phyloP scores from a whole-genome alignment of 2,797 vertebrate species.

The Otolemur crassicaudatus region DNA sequence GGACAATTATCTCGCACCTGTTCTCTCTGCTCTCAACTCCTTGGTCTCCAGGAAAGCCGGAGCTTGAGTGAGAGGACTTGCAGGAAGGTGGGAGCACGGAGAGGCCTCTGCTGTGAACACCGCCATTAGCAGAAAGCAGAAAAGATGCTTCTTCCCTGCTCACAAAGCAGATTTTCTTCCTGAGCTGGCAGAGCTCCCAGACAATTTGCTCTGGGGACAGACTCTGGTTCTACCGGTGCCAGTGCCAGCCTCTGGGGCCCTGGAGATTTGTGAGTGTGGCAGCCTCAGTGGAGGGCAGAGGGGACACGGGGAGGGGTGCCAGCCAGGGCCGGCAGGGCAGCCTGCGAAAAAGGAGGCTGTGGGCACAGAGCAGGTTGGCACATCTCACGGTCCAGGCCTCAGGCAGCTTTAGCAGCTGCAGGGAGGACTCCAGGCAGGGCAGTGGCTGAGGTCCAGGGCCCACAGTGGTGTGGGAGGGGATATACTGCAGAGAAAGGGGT shows the following conservation, averaged over 20 bases:
- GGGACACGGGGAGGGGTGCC: neutral
- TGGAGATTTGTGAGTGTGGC: slow-evolving; percentile 45
- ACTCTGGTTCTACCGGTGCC: slow-evolving; percentile 53
- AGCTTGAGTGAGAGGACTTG: slow-evolving; percentile 45
- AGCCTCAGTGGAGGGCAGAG: neutral
- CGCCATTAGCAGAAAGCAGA: slow-evolving; percentile 43
- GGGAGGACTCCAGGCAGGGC: neutral
- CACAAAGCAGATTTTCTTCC: slow-evolving; percentile 62
- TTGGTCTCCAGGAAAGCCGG: slow-evolving; percentile 6
- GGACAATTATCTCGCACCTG: neutral
- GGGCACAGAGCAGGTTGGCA: neutral
- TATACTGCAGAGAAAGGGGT: neutral
- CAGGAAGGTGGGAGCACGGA: neutral
- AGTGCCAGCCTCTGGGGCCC: neutral
- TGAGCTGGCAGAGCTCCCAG: slow-evolving; percentile 72
- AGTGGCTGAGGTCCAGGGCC: neutral
- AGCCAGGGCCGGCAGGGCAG: neutral
- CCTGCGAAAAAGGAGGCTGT: fast-evolving
- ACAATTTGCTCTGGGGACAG: slow-evolving; percentile 75
- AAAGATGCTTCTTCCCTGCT: slow-evolving; percentile 46
- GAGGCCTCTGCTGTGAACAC: slow-evolving; percentile 54
- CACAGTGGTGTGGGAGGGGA: no score
- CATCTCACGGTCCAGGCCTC: neutral
- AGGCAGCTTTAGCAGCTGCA: neutral
- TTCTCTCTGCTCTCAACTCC: neutral